Evolutionary conservation across 1,140 invertebrate species (phyloP), one percentile per base, ranked within the genome.

Genomic region (Trachymyrmex cornetzi): DNA sequence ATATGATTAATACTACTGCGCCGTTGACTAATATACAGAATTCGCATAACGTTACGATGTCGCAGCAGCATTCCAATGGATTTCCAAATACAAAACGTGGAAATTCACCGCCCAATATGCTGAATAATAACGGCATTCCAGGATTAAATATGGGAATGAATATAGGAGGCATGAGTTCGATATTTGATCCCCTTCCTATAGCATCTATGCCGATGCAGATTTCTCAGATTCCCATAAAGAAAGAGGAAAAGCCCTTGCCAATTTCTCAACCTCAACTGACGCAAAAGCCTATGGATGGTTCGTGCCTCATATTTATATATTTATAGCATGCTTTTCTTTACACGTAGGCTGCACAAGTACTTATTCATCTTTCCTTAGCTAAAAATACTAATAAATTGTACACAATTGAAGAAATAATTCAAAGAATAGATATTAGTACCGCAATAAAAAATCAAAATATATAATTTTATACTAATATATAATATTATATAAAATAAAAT

Each of bases 151-250:
- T 95, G 77, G 92, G 93, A n/a, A 94, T 95, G 12, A 94, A 94
- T 55, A 95, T 96, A 89, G 92, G 94, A 3, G 94, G 95, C 4
- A 84, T 96, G 91, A 92, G 95, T n/a, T 97, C 97, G 3, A 97
- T 97, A 85, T 97, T 97, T 87, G 97, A 97, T 93, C 96, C 97
- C 0, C 77, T 96, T 27, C 96, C 96, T 30, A 93, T 96, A 19
- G 90, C 94, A 16, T 89, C 94, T 64, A 94, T 95, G 77, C 95
- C 96, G 16, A 95, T 95, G 92, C 91, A 95, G 79, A 93, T 94
- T 61, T 93, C 95, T 11, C 96, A 96, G 55, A 92, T 95, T 19
- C 87, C 96, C 4, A 96, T 96, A 57, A 96, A 96, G 87, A 96
- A 96, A 87, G 96, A 96, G 4, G 96, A 96, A 19, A 94, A 95